Conservation (phyloP, 2,113 vertebrate species). For the Albula goreensis region DNA sequence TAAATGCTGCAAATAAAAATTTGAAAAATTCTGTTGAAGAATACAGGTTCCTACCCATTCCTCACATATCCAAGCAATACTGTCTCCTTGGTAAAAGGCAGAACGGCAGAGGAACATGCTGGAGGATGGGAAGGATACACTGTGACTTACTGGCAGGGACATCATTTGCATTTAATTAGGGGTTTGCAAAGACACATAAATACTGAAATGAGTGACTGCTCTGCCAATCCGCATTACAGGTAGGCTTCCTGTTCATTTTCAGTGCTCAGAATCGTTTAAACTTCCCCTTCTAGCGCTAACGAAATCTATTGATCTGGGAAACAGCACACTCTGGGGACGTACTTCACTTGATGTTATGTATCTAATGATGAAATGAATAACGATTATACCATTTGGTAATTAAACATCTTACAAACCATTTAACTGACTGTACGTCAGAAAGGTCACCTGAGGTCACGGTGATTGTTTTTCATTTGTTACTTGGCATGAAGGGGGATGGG, state of each 20-base stretch:
- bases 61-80: not conserved
- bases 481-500: constrained; percentile 35
- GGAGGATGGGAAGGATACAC: not conserved
- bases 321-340: constrained; percentile 84
- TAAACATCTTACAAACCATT: constrained; percentile 94
- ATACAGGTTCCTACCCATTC: not conserved
- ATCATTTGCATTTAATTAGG: constrained; percentile 64
- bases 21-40: not conserved
- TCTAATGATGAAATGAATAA: constrained; percentile 97
- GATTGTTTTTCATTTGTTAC: constrained; percentile 69
- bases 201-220: constrained; percentile 60
- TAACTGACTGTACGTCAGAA: constrained; percentile 83
- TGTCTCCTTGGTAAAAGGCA: not conserved
- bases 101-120: not conserved
- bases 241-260: constrained; percentile 56
- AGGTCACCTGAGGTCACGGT: constrained; percentile 80
- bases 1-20: not conserved
- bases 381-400: constrained; percentile 94
- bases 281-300: constrained; percentile 79
- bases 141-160: not conserved
- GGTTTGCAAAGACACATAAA: constrained; percentile 62
- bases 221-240: constrained; percentile 54
- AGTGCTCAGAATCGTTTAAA: constrained; percentile 65
- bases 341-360: constrained; percentile 92
- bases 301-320: constrained; percentile 98